These are phyloP conservation scores for Enteromius thamalakanensis DNA, from an alignment of 2,797 vertebrate genomes.

Conservation along the genomic window DNA sequence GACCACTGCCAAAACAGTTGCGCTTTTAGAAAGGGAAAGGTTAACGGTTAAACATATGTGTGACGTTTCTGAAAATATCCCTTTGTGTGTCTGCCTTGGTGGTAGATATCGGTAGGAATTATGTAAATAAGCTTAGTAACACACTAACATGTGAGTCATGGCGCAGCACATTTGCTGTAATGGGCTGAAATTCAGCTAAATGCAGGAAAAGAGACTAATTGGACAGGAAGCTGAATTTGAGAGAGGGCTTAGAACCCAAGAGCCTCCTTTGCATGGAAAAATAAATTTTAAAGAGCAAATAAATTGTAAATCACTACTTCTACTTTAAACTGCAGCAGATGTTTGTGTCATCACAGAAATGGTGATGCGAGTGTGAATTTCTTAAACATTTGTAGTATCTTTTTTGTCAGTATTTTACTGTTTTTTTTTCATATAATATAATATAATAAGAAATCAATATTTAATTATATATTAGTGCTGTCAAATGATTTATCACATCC, in stretches of 20 bases:
- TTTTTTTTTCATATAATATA: not conserved
- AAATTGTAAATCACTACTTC: not conserved
- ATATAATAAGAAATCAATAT: not conserved
- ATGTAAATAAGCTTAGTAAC: constrained; percentile 55
- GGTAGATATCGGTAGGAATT: constrained; percentile 16
- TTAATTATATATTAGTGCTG: too few species aligned
- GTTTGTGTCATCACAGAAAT: not conserved
- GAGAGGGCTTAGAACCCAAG: constrained; percentile 43
- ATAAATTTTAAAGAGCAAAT: not conserved
- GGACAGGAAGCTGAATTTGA: constrained; percentile 52
- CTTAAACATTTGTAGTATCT: not conserved
- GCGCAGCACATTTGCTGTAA: constrained; percentile 34
- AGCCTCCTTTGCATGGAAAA: not conserved
- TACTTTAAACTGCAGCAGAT: not conserved
- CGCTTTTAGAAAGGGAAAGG: constrained; percentile 28
- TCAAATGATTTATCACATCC: too few species aligned
- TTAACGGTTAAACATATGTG: constrained; percentile 15
- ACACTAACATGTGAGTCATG: constrained; percentile 55
- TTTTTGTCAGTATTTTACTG: not conserved
- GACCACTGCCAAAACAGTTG: constrained; percentile 9
- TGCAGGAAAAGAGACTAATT: constrained; percentile 72
- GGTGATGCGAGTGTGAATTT: not conserved
- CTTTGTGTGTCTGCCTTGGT: constrained; percentile 18
- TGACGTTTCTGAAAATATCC: not conserved
- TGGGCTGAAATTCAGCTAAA: constrained; percentile 66